phyloP scores from a whole-genome alignment of 2,113 vertebrate genomes.

The Corythornis cristatus region DNA sequence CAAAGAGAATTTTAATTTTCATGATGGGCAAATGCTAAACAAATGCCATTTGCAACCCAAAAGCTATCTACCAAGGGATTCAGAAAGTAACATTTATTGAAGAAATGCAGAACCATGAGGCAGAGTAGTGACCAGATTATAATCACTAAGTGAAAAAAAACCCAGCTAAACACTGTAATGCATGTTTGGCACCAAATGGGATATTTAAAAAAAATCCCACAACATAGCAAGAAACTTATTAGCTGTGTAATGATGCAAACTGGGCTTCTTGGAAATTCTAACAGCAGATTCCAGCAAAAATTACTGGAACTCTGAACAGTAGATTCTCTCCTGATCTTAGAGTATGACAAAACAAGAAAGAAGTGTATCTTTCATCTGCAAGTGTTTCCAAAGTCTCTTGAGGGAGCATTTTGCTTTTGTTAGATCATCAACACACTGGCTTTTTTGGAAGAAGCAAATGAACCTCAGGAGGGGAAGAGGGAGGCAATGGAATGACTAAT shows the following conservation, averaged over 20 bases:
- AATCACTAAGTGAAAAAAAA: neutral
- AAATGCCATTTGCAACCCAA: neutral
- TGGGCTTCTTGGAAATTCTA: neutral
- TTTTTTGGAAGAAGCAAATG: neutral
- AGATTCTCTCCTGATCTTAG: neutral
- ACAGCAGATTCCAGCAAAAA: slow-evolving; percentile 1
- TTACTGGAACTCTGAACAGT: neutral
- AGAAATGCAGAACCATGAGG: neutral
- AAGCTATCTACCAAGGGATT: neutral
- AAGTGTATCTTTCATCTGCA: neutral
- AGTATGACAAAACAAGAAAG: neutral
- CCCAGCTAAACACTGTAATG: neutral
- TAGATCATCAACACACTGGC: neutral
- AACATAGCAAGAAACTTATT: neutral
- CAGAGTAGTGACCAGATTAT: neutral
- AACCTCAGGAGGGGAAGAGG: neutral
- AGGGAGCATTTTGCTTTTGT: neutral
- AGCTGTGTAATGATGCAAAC: neutral
- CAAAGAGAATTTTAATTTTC: neutral
- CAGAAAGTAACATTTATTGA: neutral
- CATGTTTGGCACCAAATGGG: neutral
- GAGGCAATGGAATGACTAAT: neutral
- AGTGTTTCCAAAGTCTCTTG: neutral
- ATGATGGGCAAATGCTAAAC: neutral
- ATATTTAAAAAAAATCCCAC: neutral